phyloP scores from a whole-genome alignment of 1,140 invertebrate species.

The Campoletis sonorensis region DNA sequence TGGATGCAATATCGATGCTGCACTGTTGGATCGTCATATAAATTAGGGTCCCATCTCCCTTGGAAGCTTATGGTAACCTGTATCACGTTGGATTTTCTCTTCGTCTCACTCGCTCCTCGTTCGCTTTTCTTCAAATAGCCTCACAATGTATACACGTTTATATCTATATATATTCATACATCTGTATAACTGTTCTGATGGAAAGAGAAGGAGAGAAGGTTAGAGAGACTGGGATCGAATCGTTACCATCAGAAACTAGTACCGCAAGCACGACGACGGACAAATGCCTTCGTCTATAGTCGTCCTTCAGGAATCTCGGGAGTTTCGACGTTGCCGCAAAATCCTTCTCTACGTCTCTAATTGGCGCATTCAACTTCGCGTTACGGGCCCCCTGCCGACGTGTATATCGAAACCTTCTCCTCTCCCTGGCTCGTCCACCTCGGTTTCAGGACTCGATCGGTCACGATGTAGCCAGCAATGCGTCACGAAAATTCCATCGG shows the following conservation, averaged over 20 bases:
- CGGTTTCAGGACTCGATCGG: conserved; percentile 31
- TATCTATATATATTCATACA: not conserved
- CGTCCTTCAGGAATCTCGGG: conserved; percentile 69
- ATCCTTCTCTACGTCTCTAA: conserved; percentile 69
- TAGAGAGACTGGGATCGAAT: conserved; percentile 60
- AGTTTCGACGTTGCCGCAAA: conserved; percentile 67
- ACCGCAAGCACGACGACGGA: conserved; percentile 67
- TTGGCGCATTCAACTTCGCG: conserved; percentile 69
- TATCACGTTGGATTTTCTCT: not conserved
- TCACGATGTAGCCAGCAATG: conserved; percentile 25
- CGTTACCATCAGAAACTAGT: conserved; percentile 59
- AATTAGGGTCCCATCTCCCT: conserved; percentile 5
- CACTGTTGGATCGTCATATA: not conserved
- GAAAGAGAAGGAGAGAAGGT: not conserved
- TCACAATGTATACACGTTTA: not conserved
- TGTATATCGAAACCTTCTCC: conserved; percentile 33
- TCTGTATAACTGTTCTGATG: no score
- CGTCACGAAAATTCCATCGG: conserved; percentile 13
- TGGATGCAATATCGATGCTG: not conserved
- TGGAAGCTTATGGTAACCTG: not conserved
- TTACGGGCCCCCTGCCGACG: conserved; percentile 39
- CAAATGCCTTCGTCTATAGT: conserved; percentile 68
- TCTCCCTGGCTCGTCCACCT: conserved; percentile 4
- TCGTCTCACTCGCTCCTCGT: not conserved
- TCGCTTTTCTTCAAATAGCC: not conserved